Conservation (phyloP, 2,113 vertebrate genomes). For the Oenanthe oenanthe region DNA sequence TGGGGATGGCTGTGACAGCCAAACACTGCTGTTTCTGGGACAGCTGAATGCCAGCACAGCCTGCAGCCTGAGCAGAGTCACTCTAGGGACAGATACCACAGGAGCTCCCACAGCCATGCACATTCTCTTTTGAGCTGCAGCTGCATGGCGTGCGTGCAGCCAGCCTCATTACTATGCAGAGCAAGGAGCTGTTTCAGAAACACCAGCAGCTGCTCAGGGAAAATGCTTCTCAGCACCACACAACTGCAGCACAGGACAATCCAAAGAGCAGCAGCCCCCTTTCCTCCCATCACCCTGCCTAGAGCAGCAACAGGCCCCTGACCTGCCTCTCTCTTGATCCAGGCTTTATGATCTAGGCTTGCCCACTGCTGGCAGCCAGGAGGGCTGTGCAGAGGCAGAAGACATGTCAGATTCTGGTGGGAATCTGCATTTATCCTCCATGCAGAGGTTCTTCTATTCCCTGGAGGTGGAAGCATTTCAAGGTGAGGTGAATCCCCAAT, state of each 20-base stretch:
- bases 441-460: not conserved
- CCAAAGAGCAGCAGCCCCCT: not conserved
- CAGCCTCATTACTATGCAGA: not conserved
- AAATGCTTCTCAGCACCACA: not conserved
- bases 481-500: not conserved
- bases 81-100: not conserved
- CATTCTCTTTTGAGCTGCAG: not conserved
- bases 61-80: not conserved
- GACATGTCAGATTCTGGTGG: not conserved
- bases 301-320: not conserved
- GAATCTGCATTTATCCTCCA: rapidly evolving
- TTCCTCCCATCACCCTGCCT: not conserved
- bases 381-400: not conserved
- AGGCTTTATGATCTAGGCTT: not conserved
- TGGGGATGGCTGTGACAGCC: not conserved
- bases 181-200: slow-evolving; percentile 24
- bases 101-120: not conserved
- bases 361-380: not conserved
- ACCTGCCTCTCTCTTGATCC: not conserved
- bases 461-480: not conserved
- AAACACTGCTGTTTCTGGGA: rapidly evolving
- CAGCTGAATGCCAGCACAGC: not conserved
- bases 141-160: not conserved
- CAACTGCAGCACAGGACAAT: rapidly evolving
- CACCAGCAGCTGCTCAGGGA: not conserved